Conservation (phyloP, 2,113 vertebrate species). For the Merops nubicus region DNA sequence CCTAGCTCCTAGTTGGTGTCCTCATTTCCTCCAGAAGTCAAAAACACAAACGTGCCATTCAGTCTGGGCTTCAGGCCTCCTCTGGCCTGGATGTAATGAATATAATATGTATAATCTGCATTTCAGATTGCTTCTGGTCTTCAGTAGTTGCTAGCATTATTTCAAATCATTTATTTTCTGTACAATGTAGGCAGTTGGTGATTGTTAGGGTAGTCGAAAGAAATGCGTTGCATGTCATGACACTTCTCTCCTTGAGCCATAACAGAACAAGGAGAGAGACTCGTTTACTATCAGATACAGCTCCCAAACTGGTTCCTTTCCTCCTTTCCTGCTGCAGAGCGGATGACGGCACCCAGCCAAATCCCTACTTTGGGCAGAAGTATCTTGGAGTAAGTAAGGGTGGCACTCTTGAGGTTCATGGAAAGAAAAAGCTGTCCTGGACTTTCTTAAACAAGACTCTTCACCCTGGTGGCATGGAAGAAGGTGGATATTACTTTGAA, state of each 20-base stretch:
- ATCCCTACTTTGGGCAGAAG: conserved; percentile 91
- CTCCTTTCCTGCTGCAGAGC: conserved; percentile 70
- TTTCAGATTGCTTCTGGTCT: background rate
- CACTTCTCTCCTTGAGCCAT: background rate
- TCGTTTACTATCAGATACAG: background rate
- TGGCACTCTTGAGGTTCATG: conserved; percentile 90
- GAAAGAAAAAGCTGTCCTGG: conserved; percentile 90
- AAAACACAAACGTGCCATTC: background rate
- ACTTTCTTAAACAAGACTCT: conserved; percentile 93
- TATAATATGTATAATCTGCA: background rate
- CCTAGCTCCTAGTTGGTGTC: background rate
- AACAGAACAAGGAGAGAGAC: background rate
- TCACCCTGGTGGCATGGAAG: conserved; percentile 83
- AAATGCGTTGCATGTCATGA: background rate
- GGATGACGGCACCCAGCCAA: conserved; percentile 77
- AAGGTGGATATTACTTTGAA: conserved; percentile 90
- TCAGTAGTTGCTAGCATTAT: background rate
- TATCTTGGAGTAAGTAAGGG: conserved; percentile 88
- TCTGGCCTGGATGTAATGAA: background rate
- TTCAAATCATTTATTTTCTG: background rate
- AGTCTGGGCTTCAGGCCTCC: background rate
- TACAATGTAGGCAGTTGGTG: background rate
- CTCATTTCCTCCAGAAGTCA: background rate
- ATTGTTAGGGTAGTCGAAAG: background rate
- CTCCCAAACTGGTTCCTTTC: background rate